These are phyloP conservation scores for Atractosteus spatula DNA, from an alignment of 2,113 vertebrate species.

Conservation along the genomic window DNA sequence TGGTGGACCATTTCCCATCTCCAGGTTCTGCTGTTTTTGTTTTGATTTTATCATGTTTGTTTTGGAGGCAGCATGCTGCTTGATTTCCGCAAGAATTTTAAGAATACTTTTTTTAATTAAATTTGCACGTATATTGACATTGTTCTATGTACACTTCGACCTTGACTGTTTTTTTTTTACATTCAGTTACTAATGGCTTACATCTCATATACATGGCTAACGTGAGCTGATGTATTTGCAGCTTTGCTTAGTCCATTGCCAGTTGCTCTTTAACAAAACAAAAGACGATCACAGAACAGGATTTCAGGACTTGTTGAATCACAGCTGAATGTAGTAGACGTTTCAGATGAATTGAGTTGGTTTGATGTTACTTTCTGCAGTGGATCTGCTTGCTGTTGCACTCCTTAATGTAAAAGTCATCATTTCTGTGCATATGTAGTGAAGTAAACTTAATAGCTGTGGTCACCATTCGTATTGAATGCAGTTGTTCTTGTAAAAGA, in stretches of 20 bases:
- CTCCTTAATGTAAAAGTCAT: not conserved
- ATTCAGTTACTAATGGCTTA: not conserved
- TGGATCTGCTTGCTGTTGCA: not conserved
- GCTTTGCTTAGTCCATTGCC: not conserved
- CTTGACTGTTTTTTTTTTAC: not conserved
- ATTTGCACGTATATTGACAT: constrained; percentile 17
- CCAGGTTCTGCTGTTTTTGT: constrained; percentile 35
- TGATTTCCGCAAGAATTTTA: constrained; percentile 38
- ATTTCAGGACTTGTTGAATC: not conserved
- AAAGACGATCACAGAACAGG: not conserved
- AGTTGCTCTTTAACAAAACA: not conserved
- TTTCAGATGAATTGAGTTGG: not conserved
- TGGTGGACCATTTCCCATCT: constrained; percentile 39
- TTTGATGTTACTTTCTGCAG: not conserved
- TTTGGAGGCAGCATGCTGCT: constrained; percentile 35
- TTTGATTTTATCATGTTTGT: not conserved
- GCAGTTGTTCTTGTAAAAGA: constrained; percentile 1
- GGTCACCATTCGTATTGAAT: constrained; percentile 4
- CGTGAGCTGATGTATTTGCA: not conserved
- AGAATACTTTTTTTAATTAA: constrained; percentile 18
- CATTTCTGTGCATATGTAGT: not conserved
- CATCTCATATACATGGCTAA: not conserved
- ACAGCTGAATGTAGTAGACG: not conserved
- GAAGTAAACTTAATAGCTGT: not conserved
- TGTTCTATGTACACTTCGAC: constrained; percentile 21